phyloP scores from a whole-genome alignment of 1,140 invertebrate species.

The Steinernema khuongi region DNA sequence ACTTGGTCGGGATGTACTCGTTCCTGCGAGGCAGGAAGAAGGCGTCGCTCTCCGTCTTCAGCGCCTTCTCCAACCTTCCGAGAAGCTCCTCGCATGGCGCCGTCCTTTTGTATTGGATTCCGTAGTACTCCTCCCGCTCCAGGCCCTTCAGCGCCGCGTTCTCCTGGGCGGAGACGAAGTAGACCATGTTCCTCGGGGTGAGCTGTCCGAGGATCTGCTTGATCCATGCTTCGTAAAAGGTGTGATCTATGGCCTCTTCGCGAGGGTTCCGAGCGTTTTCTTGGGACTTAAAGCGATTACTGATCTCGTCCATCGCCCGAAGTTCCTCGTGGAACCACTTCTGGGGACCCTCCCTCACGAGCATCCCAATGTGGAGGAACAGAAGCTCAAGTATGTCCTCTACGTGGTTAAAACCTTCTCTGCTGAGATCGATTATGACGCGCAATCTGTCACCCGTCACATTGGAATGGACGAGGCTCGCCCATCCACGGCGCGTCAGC shows the following conservation, averaged over 20 bases:
- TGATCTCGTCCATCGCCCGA: constrained; percentile 71
- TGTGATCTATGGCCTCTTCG: constrained; percentile 69
- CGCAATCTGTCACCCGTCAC: constrained; percentile 82
- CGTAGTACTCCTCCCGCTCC: constrained; percentile 76
- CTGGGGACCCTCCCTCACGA: constrained; percentile 71
- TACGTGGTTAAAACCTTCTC: constrained; percentile 73
- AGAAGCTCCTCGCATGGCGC: constrained; percentile 62
- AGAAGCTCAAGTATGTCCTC: constrained; percentile 76
- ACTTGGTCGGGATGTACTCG: constrained; percentile 81
- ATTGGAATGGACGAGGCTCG: constrained; percentile 76
- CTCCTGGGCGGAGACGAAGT: constrained; percentile 68
- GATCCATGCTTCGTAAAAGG: constrained; percentile 72
- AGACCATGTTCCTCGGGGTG: constrained; percentile 73
- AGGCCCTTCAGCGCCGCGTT: constrained; percentile 65
- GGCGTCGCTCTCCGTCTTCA: constrained; percentile 60
- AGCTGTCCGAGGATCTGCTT: constrained; percentile 70
- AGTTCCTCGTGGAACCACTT: constrained; percentile 86
- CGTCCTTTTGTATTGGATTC: constrained; percentile 75
- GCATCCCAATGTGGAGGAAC: constrained; percentile 77
- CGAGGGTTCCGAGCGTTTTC: neutral
- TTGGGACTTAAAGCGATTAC: constrained; percentile 86
- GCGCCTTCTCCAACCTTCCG: constrained; percentile 22
- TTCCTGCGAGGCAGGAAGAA: constrained; percentile 75
- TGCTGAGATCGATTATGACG: constrained; percentile 81
- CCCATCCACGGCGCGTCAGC: constrained; percentile 80